Conservation (phyloP, 2,888 invertebrate species). For the Chydorus sphaericus region DNA sequence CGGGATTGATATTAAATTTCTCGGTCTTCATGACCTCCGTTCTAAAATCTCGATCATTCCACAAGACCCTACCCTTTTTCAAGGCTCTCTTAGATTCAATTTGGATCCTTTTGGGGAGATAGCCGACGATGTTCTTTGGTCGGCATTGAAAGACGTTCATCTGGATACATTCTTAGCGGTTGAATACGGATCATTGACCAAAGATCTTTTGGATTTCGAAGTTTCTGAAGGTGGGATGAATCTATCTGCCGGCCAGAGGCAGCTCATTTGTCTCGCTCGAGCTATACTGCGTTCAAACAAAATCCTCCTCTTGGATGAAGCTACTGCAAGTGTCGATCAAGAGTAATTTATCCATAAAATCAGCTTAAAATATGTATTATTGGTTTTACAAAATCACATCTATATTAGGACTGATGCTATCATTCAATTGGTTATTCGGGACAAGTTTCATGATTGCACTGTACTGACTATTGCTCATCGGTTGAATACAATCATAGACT, state of each 20-base stretch:
- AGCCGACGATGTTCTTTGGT: conserved; percentile 21
- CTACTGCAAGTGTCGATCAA: conserved; percentile 87
- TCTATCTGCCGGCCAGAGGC: conserved; percentile 80
- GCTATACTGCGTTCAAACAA: conserved; percentile 71
- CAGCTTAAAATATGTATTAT: no score
- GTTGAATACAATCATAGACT: conserved; percentile 14
- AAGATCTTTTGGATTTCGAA: conserved; percentile 49
- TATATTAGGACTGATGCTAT: conserved; percentile 14
- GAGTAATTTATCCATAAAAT: conserved; percentile 43
- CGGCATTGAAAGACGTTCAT: conserved; percentile 12
- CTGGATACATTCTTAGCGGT: no score
- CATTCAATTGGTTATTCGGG: conserved; percentile 12
- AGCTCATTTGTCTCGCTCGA: conserved; percentile 74
- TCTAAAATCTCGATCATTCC: conserved; percentile 33
- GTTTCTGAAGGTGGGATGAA: conserved; percentile 56
- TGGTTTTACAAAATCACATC: neutral
- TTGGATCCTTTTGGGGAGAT: conserved; percentile 28
- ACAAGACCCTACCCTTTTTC: conserved; percentile 31
- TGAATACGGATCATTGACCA: no score
- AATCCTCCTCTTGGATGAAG: conserved; percentile 78
- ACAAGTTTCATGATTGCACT: conserved; percentile 13
- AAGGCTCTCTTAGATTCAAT: conserved; percentile 28
- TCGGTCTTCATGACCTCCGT: conserved; percentile 44
- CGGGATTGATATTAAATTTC: conserved; percentile 31
- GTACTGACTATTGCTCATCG: conserved; percentile 15